Evolutionary conservation across 1,140 invertebrate species (phyloP).

Genomic region (Temnothorax curvispinosus): DNA sequence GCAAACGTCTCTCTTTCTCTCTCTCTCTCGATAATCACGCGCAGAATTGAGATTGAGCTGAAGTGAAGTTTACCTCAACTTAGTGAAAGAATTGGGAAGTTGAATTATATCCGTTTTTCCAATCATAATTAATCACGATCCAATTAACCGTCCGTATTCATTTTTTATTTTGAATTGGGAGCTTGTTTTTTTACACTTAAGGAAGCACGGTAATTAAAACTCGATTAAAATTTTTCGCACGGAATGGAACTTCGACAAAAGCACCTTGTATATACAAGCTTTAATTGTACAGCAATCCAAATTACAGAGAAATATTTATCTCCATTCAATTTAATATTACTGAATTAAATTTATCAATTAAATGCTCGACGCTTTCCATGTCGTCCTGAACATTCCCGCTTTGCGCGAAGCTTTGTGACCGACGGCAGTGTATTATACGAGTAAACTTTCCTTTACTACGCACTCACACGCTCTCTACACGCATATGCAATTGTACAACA

Average conservation of each 20-base stretch:
- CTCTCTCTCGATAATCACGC: neutral
- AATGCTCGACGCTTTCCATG: neutral
- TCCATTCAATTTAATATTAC: neutral
- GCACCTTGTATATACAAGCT: neutral
- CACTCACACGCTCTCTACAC: slow-evolving; percentile 62
- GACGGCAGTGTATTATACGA: neutral
- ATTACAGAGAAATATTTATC: neutral
- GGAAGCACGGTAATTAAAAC: neutral
- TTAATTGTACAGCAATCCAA: neutral
- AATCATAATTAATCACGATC: slow-evolving; percentile 13
- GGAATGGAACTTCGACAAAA: neutral
- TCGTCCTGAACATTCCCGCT: neutral
- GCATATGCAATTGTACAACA: slow-evolving; percentile 72
- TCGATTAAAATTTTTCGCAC: neutral
- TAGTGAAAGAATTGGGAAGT: neutral
- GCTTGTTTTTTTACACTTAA: neutral
- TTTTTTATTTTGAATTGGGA: neutral
- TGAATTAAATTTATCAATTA: neutral
- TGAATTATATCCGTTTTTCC: slow-evolving; percentile 5
- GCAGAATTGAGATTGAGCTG: neutral
- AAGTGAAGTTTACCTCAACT: neutral
- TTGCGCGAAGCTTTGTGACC: neutral
- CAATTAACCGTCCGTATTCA: neutral
- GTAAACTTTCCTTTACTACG: slow-evolving; percentile 48
- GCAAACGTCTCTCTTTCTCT: neutral